Evolutionary conservation across 2,113 vertebrate genomes (phyloP).

Genomic region (Cariama cristata): DNA sequence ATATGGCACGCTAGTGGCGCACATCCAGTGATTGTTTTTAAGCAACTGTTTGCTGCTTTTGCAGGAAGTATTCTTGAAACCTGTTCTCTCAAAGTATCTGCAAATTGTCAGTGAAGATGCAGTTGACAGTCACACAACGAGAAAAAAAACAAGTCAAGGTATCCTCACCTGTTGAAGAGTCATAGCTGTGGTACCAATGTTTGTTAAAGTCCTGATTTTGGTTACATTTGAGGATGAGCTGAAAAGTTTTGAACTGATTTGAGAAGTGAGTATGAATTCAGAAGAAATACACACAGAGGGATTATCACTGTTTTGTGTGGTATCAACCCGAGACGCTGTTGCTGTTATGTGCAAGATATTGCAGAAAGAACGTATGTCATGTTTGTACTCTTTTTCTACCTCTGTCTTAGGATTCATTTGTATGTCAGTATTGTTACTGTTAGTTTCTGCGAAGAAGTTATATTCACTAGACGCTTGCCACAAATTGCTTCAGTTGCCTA

Average conservation of each 20-base stretch:
- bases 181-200: neutral
- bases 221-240: neutral
- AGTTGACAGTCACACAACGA: neutral
- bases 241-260: neutral
- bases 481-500: neutral
- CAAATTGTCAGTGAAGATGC: neutral
- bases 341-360: neutral
- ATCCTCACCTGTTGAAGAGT: neutral
- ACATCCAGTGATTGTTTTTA: neutral
- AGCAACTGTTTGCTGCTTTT: neutral
- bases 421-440: neutral
- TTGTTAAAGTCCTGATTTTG: neutral
- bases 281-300: neutral
- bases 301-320: neutral
- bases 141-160: neutral
- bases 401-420: neutral
- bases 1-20: neutral
- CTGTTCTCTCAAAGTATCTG: neutral
- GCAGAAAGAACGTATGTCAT: neutral
- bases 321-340: neutral
- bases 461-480: neutral
- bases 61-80: neutral
- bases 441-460: neutral
- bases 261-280: neutral
- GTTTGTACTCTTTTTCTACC: neutral